Base-by-base conservation (phyloP, 2,797 vertebrate genomes). In the Acanthopagrus latus region DNA sequence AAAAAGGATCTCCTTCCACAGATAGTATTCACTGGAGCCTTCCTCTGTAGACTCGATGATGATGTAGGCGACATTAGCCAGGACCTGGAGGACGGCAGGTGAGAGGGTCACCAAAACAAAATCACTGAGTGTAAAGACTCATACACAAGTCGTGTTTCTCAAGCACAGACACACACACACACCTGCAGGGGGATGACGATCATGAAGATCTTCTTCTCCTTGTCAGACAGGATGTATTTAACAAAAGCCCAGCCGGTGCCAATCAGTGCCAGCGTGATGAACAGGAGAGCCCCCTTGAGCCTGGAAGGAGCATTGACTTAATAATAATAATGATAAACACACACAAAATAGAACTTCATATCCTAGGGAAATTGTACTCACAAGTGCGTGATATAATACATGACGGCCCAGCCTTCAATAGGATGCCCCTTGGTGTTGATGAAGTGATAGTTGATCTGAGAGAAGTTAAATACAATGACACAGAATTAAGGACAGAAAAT, bases 181-280 rank as follows among this genome's bases (percentile, higher is more conserved):
- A 73, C 64, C 96, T 97, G 96, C 72, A 96, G 89, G 4, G 96
- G 96, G 58, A 97, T 96, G 73, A 97, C 95, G 0, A 97, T 95
- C 91, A 96, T 96, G 58, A 97, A 97, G 83, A 97, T 94, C 89
- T 97, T 97, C 94, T 97, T 96, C 76, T 97, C 96, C 78, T 97
- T 97, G 91, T 97, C 95, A 0, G 96, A 97, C 60, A 97, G 92
- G 74, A 97, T 95, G 77, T 96, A 96, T 65, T 97, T 97, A 4
- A 97, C 90, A 0, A 97, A 97, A 46, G 96, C 96, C 93, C 96
- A 96, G 88, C 96, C 96, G 0, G 96, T 97, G 64, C 96, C 96
- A 0, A 97, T 97, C 76, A 97, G 86, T 1, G 95, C 96, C 74
- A 97, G 92, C 3, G 96, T 97, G 92, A 97, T 97, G 91, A 97